A percentile compares a stretch with the other conserved stretches of the same genome.
Evolutionary conservation across 1,140 invertebrate species (phyloP).

Genomic region (Tachypleus tridentatus): DNA sequence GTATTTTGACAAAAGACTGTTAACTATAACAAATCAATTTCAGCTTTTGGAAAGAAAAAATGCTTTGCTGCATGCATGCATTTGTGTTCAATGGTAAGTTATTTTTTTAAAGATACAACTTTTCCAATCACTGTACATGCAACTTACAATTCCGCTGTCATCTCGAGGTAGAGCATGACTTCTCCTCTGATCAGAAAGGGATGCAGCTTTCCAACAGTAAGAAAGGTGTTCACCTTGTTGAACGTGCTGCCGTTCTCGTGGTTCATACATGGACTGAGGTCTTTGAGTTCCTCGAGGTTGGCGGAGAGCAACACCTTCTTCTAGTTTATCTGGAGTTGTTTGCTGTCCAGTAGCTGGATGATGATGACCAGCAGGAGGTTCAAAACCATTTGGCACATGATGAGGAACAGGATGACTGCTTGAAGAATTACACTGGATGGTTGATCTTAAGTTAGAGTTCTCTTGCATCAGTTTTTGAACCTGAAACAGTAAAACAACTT

Average conservation of each 20-base stretch:
- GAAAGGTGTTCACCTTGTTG: neutral
- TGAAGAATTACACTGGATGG: conserved; percentile 29
- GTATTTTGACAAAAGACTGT: too few species aligned
- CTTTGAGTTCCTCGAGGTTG: conserved; percentile 28
- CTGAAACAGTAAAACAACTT: neutral
- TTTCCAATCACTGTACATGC: neutral
- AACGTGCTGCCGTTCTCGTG: conserved; percentile 27
- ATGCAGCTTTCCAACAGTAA: neutral
- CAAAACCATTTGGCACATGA: conserved; percentile 14
- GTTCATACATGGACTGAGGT: conserved; percentile 74
- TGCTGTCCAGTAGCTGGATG: conserved; percentile 1
- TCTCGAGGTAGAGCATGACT: conserved; percentile 3
- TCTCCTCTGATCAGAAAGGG: neutral
- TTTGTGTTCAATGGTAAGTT: neutral
- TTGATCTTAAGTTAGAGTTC: conserved; percentile 50
- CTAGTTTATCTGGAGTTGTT: neutral
- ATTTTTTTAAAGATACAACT: neutral
- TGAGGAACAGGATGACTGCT: conserved; percentile 14
- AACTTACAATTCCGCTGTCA: conserved; percentile 10
- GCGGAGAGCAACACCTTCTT: neutral
- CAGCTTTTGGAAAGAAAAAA: too few species aligned
- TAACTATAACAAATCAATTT: too few species aligned
- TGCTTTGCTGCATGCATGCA: too few species aligned
- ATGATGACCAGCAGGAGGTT: conserved; percentile 1
- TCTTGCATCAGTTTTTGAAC: conserved; percentile 37